Base-by-base conservation (phyloP, 1,140 invertebrate genomes). In the Rhagoletis pomonella region DNA sequence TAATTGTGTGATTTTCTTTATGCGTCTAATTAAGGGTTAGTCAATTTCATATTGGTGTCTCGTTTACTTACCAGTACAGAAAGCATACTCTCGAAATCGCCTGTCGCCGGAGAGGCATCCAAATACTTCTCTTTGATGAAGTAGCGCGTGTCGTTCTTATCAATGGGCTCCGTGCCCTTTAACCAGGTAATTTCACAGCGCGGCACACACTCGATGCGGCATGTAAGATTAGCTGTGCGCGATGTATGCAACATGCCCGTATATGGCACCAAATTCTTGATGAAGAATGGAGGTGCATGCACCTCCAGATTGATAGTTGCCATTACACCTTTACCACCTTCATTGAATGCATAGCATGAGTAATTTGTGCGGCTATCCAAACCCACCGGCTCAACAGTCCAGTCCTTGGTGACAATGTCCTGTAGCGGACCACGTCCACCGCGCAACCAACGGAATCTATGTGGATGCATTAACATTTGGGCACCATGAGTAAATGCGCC, bases 171-270 rank as follows among this genome's bases (percentile, higher is more conserved):
- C 6, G 95, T 96, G 90, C 97, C 95, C 91, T 97, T 97, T 77
- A 96, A 94, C 98, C 98, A 98, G 14, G 95, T 94, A 67, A 98
- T 96, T 58, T 95, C 95, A 92, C 97, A 98, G 12, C 96, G 94
- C 0, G 97, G 97, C 6, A 96, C 97, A 92, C 97, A 98, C 91
- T 98, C 97, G 39, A 98, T 96, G 89, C 97, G 95, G 92, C 97
- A 98, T 6, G 96, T 96, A 10, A 98, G 94, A 85, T 95, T 97
- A 65, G 98, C 96, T 90, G 96, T 96, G 90, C 94, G 90, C 3
- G 93, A 93, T 42, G 92, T 89, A 92, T 96, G 96, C 10, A 96
- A 94, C 42, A 95, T 96, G n/a, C 97, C 97, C 88, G 95, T 95
- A 93, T 97, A 97, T 1, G 96, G 96, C n/a, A 95, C 95, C 87